A percentile compares a stretch with the other conserved stretches of the same genome.
Conservation (phyloP, 2,797 vertebrate species). For the Sciaenops ocellatus region DNA sequence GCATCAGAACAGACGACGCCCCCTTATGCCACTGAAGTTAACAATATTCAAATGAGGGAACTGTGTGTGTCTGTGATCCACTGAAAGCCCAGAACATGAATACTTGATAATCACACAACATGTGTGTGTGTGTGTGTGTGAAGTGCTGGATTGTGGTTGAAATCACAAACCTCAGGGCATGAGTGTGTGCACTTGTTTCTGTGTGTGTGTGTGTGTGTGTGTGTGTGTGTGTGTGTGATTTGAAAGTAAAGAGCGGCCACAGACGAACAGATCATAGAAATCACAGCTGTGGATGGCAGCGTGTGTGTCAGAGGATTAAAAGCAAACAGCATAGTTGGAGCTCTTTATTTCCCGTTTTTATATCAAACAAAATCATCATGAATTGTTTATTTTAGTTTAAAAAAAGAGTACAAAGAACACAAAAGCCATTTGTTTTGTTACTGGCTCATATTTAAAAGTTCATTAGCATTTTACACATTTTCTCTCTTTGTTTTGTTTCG, state of each 20-base stretch:
- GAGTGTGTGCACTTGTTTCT: not conserved
- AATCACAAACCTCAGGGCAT: not conserved
- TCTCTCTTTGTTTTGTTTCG: not conserved
- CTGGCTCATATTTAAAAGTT: not conserved
- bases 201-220: not conserved
- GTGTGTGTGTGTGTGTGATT: not conserved
- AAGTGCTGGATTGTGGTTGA: not conserved
- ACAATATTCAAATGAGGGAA: constrained; percentile 8
- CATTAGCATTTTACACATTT: not conserved
- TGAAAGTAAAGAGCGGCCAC: constrained; percentile 1
- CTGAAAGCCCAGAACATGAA: constrained; percentile 22
- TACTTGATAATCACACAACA: constrained; percentile 14
- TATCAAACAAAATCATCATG: not conserved
- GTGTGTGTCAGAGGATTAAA: not conserved
- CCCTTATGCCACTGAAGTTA: constrained; percentile 8
- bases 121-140: constrained; percentile 14
- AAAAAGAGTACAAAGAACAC: not conserved
- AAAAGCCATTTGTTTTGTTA: not conserved
- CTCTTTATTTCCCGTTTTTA: not conserved
- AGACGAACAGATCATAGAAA: not conserved
- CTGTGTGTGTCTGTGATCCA: not conserved
- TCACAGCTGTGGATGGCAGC: not conserved
- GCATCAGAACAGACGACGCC: constrained; percentile 21
- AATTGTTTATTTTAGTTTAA: too few relatives aligned
- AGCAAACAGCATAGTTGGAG: not conserved